Evolutionary conservation across 1,140 invertebrate genomes (phyloP).

Genomic region (Papilio dardanus): DNA sequence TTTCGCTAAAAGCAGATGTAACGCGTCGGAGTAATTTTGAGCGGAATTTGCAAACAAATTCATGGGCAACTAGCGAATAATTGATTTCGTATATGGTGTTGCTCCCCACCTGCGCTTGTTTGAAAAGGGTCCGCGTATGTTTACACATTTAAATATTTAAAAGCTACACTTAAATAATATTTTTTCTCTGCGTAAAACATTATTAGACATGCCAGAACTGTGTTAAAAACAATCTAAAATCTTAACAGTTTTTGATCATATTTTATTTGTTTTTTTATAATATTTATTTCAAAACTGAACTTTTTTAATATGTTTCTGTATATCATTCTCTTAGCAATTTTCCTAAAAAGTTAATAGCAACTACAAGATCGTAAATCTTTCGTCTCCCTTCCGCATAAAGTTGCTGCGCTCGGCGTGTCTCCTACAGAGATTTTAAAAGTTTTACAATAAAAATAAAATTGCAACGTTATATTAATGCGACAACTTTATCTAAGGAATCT

Average conservation of each 20-base stretch:
- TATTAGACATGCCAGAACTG: too few species aligned
- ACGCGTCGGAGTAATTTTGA: slow-evolving; percentile 31
- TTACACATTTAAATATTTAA: slow-evolving; percentile 26
- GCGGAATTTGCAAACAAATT: slow-evolving; percentile 35
- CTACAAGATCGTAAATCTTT: slow-evolving; percentile 26
- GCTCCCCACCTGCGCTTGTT: slow-evolving; percentile 24
- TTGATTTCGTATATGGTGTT: slow-evolving; percentile 35
- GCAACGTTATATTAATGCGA: slow-evolving; percentile 34
- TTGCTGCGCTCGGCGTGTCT: slow-evolving; percentile 26
- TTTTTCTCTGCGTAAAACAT: too few species aligned
- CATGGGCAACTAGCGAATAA: slow-evolving; percentile 36
- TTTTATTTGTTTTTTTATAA: too few species aligned
- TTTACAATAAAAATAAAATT: slow-evolving; percentile 39
- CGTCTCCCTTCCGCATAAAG: slow-evolving; percentile 31
- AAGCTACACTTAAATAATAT: background rate
- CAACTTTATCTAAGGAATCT: slow-evolving; percentile 35
- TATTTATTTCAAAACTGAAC: too few species aligned
- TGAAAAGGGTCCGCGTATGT: slow-evolving; percentile 1
- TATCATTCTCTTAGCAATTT: slow-evolving; percentile 28
- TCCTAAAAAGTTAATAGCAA: slow-evolving; percentile 22
- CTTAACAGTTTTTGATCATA: too few species aligned
- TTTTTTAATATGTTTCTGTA: background rate
- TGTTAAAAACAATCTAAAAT: too few species aligned
- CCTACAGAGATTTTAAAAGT: slow-evolving; percentile 35
- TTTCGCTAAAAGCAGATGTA: slow-evolving; percentile 34